These are phyloP conservation scores for Metellina segmentata DNA, from an alignment of 2,888 invertebrate species.

Conservation along the genomic window DNA sequence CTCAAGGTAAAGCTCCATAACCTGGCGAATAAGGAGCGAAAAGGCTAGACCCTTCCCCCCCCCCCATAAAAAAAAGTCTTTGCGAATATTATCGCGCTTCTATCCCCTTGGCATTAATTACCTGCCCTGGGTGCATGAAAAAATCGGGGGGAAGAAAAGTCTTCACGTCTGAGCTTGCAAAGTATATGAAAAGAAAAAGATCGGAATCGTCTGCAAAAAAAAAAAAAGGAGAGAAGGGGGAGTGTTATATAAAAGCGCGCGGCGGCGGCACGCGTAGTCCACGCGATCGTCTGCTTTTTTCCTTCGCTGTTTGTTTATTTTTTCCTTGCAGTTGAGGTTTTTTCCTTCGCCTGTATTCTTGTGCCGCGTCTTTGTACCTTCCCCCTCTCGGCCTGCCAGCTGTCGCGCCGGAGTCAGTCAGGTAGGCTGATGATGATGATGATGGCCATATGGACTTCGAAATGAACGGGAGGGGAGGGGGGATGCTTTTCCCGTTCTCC, in stretches of 20 bases:
- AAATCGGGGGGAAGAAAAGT: neutral
- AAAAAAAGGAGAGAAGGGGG: constrained; percentile 19
- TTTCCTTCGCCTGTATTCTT: constrained; percentile 45
- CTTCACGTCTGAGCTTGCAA: constrained; percentile 14
- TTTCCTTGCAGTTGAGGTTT: constrained; percentile 23
- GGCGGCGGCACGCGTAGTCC: constrained; percentile 71
- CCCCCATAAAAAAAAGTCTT: constrained; percentile 1
- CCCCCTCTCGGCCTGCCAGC: constrained; percentile 63
- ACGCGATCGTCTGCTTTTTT: constrained; percentile 67
- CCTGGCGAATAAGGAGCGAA: neutral
- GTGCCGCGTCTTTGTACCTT: constrained; percentile 1
- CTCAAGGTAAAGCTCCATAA: constrained; percentile 13
- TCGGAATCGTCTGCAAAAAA: constrained; percentile 5
- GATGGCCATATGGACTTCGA: constrained; percentile 69
- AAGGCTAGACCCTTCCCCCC: neutral
- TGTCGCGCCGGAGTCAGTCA: constrained; percentile 72
- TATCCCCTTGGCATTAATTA: constrained; percentile 69
- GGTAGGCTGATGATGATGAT: constrained; percentile 73
- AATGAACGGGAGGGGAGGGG: neutral
- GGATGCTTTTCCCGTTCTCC: constrained; percentile 59
- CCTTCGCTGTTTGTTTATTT: constrained; percentile 23
- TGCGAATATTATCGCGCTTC: constrained; percentile 40
- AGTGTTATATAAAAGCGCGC: constrained; percentile 60
- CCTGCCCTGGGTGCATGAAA: constrained; percentile 4
- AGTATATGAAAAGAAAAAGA: constrained; percentile 42